Conservation (phyloP, 2,113 vertebrate genomes). For the Oreamnos americanus region DNA sequence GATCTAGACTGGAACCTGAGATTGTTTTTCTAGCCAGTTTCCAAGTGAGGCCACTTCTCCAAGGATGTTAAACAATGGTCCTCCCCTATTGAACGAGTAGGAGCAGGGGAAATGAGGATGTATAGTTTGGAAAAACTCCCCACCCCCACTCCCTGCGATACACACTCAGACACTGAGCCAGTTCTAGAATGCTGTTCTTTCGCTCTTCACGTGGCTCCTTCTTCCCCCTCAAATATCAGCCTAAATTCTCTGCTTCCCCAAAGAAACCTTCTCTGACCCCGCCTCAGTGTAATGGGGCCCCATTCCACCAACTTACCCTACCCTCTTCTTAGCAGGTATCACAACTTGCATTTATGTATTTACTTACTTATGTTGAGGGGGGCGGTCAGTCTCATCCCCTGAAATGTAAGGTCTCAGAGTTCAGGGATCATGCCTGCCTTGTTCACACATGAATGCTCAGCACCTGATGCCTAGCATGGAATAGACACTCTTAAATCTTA, state of each 20-base stretch:
- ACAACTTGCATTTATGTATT: not conserved
- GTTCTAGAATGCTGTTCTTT: not conserved
- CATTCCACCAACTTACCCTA: not conserved
- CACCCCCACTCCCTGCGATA: not conserved
- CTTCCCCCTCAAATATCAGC: not conserved
- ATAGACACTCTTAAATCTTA: not conserved
- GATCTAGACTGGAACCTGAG: not conserved
- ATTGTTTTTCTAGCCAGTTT: not conserved
- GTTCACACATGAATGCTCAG: not conserved
- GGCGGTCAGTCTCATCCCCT: not conserved
- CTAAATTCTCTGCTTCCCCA: not conserved
- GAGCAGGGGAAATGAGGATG: not conserved
- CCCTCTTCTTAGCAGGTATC: not conserved
- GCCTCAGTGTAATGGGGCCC: not conserved
- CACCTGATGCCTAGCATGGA: accelerated
- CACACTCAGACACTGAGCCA: not conserved
- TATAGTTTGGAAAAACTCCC: not conserved
- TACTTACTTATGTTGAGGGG: not conserved
- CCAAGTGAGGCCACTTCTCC: not conserved
- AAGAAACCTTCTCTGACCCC: not conserved
- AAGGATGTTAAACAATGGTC: not conserved
- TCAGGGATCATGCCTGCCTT: not conserved
- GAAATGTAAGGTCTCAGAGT: not conserved
- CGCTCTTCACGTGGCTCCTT: not conserved
- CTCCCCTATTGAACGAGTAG: not conserved